Evolutionary conservation across 2,888 invertebrate species (phyloP), one percentile per base, ranked within the genome.

Genomic region (Tortricodes alternella): DNA sequence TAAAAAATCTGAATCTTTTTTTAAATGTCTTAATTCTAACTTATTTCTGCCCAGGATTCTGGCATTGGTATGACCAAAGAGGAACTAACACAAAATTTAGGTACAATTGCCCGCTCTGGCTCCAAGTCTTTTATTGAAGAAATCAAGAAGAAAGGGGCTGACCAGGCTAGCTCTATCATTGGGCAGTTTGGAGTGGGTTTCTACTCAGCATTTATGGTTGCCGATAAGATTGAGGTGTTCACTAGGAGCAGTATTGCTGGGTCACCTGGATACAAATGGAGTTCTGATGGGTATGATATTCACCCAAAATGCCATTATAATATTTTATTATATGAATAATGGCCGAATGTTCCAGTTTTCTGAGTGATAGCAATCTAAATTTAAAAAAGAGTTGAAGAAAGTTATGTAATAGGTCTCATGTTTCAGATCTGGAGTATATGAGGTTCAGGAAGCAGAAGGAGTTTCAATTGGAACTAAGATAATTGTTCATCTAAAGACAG

Each of bases 111-210:
- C 1, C 93, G 96, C 67, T 99, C 98, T 55, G 99, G 99, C 0
- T 98, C 98, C 0, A 98, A 98, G 80, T 95, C 96, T 13, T 98
- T 98, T 74, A 85, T 98, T 62, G 95, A 98, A 75, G 93, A 97
- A 79, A 84, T 98, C 19, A 95, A 96, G 75, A 92, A 93, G 46
- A 92, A 94, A 67, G 91, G 93, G 35, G 83, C 91, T 3, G 89
- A 92, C 1, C 84, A 91, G 19, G 93, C 94, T 8, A 94, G 93
- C 44, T 94, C 95, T 61, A 97, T 98, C 49, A 98, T 98, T 77
- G 98, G 99, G 2, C 98, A 99, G 82, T 99, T 99, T 91, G 99
- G 99, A 64, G 99, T 99, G 13, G 99, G 99, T 0, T 99, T 99
- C 83, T 99, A 99, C 83, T 98, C 99, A 9, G 95, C 96, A 0